These are phyloP conservation scores for Patiria miniata DNA, from an alignment of 35 echinoderm and acorn worm species.

Conservation along the genomic window DNA sequence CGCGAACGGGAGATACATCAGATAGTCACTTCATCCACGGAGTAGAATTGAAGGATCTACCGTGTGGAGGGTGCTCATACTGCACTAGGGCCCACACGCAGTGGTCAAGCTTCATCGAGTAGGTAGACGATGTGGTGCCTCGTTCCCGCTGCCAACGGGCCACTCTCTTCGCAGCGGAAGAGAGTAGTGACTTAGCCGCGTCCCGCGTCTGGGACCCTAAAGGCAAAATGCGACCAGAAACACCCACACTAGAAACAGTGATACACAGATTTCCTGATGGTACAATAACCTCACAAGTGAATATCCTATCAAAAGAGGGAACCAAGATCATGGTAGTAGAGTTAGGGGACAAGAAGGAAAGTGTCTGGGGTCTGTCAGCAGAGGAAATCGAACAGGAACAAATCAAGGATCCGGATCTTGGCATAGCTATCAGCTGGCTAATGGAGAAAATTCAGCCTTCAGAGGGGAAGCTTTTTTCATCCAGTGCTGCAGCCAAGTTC, in stretches of 20 bases:
- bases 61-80: too few relatives aligned
- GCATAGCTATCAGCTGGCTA: background rate
- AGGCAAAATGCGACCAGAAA: background rate
- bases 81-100: too few relatives aligned
- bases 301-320: background rate
- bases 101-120: too few relatives aligned
- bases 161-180: too few relatives aligned
- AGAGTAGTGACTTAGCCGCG: background rate
- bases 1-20: too few relatives aligned
- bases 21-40: too few relatives aligned
- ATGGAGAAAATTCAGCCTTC: background rate
- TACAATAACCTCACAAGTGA: background rate
- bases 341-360: background rate
- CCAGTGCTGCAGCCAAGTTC: conserved; percentile 6
- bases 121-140: background rate
- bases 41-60: too few relatives aligned
- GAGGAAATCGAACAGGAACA: background rate
- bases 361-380: background rate
- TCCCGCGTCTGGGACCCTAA: too few relatives aligned
- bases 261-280: background rate
- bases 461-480: conserved; percentile 9
- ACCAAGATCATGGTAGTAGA: background rate
- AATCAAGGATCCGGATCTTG: background rate
- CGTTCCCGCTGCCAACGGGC: background rate
- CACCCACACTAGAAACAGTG: background rate